Conservation (phyloP, 2,797 vertebrate genomes). For the Hypotaenidia okinawae region DNA sequence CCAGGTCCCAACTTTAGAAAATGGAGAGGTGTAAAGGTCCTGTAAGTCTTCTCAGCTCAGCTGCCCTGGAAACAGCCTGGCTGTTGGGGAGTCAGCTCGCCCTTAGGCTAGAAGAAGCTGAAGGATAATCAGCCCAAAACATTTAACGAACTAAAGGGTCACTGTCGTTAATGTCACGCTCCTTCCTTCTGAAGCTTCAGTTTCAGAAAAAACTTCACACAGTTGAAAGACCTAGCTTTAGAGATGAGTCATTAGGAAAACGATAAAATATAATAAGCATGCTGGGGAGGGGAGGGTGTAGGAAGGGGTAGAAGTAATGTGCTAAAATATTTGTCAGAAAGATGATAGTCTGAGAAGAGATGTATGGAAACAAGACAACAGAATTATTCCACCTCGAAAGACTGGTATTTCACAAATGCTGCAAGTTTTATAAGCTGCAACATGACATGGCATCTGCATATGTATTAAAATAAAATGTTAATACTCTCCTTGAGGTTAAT, state of each 20-base stretch:
- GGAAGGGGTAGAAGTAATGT: not conserved
- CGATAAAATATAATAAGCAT: slow-evolving; percentile 1
- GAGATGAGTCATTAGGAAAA: slow-evolving; percentile 35
- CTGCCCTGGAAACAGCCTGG: not conserved
- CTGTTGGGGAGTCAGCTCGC: not conserved
- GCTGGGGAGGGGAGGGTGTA: not conserved
- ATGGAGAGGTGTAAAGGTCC: not conserved
- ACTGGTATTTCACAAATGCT: not conserved
- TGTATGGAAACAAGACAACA: slow-evolving; percentile 45
- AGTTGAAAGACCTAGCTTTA: not conserved
- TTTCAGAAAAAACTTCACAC: not conserved
- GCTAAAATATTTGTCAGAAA: slow-evolving; percentile 45
- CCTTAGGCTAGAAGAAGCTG: not conserved
- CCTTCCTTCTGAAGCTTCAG: not conserved
- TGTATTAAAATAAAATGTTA: slow-evolving; percentile 30
- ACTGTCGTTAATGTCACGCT: not conserved
- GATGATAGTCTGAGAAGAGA: slow-evolving; percentile 1
- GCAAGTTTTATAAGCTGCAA: not conserved
- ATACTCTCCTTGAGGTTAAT: not conserved
- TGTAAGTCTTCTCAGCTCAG: not conserved
- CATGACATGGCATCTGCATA: not conserved
- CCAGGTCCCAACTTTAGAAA: not conserved
- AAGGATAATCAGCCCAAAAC: not conserved
- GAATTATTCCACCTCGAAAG: slow-evolving; percentile 24
- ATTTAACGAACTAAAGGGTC: not conserved